Conservation (phyloP, 2,113 vertebrate genomes). For the Myrmophylax atrothorax region DNA sequence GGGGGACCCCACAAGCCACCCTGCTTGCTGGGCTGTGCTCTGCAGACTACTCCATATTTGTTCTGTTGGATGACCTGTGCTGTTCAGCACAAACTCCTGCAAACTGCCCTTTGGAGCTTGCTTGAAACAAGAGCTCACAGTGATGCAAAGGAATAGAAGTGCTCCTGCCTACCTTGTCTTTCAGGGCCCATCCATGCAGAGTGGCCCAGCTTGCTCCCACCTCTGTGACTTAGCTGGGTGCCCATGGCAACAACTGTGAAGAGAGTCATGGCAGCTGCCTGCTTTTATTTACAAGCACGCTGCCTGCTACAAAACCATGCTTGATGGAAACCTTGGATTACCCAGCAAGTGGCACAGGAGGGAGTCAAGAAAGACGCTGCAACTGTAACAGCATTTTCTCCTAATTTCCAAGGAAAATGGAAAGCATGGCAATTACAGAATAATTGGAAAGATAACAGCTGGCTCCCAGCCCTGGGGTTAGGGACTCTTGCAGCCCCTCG, state of each 20-base stretch:
- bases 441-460: background rate
- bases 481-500: rapidly evolving
- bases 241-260: background rate
- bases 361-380: background rate
- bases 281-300: background rate
- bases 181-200: rapidly evolving
- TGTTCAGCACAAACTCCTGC: background rate
- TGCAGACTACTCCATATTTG: rapidly evolving
- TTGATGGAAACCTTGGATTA: background rate
- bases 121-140: background rate
- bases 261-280: background rate
- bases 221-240: background rate
- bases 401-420: background rate
- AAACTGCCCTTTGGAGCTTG: background rate
- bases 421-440: background rate
- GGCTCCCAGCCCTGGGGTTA: background rate
- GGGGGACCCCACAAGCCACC: background rate
- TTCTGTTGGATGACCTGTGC: background rate
- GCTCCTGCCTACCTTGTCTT: background rate
- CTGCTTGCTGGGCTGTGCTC: rapidly evolving
- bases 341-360: background rate
- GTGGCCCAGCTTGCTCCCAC: rapidly evolving
- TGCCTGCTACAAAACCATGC: background rate
- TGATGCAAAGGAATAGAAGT: background rate
- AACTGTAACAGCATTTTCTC: background rate